Base-by-base conservation (phyloP, 2,888 invertebrate species). In the Drosophila putrida region DNA sequence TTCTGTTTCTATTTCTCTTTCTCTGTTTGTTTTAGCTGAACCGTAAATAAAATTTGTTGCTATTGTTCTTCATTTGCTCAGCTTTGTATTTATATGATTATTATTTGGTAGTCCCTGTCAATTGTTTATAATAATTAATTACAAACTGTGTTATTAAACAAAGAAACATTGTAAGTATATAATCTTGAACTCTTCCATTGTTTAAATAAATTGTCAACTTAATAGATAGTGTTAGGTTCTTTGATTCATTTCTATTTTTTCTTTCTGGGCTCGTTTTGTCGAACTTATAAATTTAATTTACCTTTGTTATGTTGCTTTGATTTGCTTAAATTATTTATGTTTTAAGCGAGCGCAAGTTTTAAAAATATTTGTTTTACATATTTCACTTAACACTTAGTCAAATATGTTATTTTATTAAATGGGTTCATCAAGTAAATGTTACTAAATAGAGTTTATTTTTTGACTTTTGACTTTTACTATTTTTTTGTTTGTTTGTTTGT, bases 71-170 rank as follows among this genome's bases (percentile, higher is more conserved):
- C n/a, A 47, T 68, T 60, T 71, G 47, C 55, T 79, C 75, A 72
- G 66, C 79, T 88, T 3, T 20, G 20, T 20, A 77, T 83, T 81
- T 87, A 70, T 86, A 78, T 84, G 57, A 67, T 65, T 28, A 84
- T 83, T 84, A 85, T 63, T 55, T 85, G 80, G 82, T 90, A 90
- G 83, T 90, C 90, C 90, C 90, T 90, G 90, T 90, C 90, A 90
- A 81, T 89, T 78, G 88, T 82, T 80, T 27, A 85, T 85, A 87
- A 84, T 76, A 55, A 80, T 90, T 77, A 62, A 78, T 78, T 75
- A 75, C 74, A 88, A 83, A 81, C 78, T 65, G 71, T 47, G 54
- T 60, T 75, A 58, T 61, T 61, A 13, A 60, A 59, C 63, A 44
- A 51, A 68, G 74, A 79, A 43, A 75, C 67, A 71, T 71, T 62